Base-by-base conservation (phyloP, 1,140 invertebrate genomes). In the Wiebesia pumilae region DNA sequence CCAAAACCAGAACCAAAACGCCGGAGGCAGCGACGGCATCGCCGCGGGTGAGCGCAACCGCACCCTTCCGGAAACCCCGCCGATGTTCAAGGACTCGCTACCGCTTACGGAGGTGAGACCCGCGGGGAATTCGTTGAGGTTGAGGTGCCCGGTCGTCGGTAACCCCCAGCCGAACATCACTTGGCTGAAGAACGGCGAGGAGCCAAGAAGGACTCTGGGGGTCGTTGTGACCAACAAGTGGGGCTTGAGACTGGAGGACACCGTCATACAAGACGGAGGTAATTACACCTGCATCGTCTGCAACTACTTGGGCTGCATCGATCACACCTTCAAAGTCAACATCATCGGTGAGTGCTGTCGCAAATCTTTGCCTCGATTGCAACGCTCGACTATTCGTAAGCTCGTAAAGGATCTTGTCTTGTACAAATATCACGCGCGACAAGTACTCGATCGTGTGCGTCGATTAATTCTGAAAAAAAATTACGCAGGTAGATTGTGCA, bases 261-360 rank as follows among this genome's bases (percentile, higher is more conserved):
- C 97, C 10, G 95, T 97, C 0, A 95, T 96, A 4, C 94, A 95
- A 21, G 98, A 98, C 89, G 95, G 95, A 71, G 97, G 97, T 35
- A 96, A 97, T 89, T 99, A 98, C 91, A 98, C 96, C 0, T 99
- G 98, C 90, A 93, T 96, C 43, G 96, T 98, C 12, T 97, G 96
- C 93, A 99, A 98, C 91, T 90, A 93, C 14, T 90, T 96, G 30
- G 97, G 96, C 14, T 97, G 97, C 90, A 96, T 98, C 79, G 95
- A 96, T 65, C 96, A 96, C 90, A 97, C 96, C 0, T 97, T 95
- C 90, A 95, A 94, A 86, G 94, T 98, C 12, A 95, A 96, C 84
- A 95, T 98, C 79, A 94, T 96, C 88, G 96, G 97, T 98, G 94
- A 95, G 95, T 93, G 21, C 14, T n/a, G n/a, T n/a, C n/a, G n/a